Conservation (phyloP, 2,888 invertebrate species). For the Calameuta idolon region DNA sequence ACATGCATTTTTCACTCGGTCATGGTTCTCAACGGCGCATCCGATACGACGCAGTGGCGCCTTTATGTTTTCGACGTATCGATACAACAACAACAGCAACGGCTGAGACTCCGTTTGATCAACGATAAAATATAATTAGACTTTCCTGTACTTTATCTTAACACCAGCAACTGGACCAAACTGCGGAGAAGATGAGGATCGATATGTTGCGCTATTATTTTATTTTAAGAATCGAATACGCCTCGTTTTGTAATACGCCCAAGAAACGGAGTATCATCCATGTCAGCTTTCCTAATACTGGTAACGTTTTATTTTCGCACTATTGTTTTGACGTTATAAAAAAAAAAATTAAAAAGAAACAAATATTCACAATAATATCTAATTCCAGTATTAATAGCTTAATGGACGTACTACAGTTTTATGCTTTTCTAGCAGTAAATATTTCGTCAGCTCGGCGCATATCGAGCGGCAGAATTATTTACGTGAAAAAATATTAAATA, state of each 20-base stretch:
- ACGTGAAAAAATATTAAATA: not conserved
- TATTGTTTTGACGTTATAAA: not conserved
- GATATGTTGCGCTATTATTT: conserved; percentile 52
- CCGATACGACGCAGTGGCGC: not conserved
- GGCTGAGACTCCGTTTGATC: not conserved
- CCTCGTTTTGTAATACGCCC: not conserved
- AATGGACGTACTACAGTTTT: not conserved
- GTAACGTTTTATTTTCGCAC: not conserved
- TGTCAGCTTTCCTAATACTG: not conserved
- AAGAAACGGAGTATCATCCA: not conserved
- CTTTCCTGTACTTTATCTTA: not conserved
- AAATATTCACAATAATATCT: not conserved
- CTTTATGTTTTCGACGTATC: not conserved
- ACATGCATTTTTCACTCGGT: not conserved
- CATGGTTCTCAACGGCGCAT: not conserved
- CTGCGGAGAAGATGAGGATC: conserved; percentile 32
- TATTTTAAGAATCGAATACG: conserved; percentile 38
- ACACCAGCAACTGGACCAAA: conserved; percentile 16
- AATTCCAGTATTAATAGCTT: not conserved
- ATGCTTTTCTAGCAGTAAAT: not conserved
- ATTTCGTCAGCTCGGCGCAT: not conserved
- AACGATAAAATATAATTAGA: not conserved
- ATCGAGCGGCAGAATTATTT: not conserved
- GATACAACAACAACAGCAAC: not conserved
- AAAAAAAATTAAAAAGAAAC: not conserved